A percentile compares a stretch with the other conserved stretches of the same genome.
Conservation (phyloP, 1,140 invertebrate genomes). For the Orussus abietinus region DNA sequence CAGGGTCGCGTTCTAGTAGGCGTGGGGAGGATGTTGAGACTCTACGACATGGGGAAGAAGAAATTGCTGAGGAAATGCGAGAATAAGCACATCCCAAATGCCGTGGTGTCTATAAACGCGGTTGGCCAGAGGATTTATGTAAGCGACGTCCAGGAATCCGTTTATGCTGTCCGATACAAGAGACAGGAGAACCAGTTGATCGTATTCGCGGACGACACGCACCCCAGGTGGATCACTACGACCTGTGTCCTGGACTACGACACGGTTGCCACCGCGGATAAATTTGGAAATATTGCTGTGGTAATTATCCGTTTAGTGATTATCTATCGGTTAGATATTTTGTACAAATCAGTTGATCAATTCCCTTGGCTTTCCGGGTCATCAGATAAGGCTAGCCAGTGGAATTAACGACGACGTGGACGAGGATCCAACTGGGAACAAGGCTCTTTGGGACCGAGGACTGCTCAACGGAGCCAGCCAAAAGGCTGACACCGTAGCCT, state of each 20-base stretch:
- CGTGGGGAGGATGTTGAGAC: conserved; percentile 83
- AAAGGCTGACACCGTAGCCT: conserved; percentile 88
- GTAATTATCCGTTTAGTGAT: conserved; percentile 61
- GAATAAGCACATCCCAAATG: conserved; percentile 97
- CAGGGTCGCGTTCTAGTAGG: conserved; percentile 90
- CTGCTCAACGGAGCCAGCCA: conserved; percentile 95
- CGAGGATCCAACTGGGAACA: conserved; percentile 98
- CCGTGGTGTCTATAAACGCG: conserved; percentile 89
- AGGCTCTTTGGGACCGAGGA: conserved; percentile 97
- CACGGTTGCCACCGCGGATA: conserved; percentile 93
- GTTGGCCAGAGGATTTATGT: conserved; percentile 93
- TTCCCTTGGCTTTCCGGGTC: conserved; percentile 7
- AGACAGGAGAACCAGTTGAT: conserved; percentile 95
- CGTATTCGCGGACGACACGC: conserved; percentile 97
- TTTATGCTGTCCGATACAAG: conserved; percentile 95
- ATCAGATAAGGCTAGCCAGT: conserved; percentile 74
- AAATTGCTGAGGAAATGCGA: conserved; percentile 97
- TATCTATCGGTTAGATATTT: too few species aligned
- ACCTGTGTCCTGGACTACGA: conserved; percentile 94
- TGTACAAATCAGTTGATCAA: conserved; percentile 1
- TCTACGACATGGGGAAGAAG: conserved; percentile 97
- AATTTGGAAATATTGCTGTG: conserved; percentile 96
- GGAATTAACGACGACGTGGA: conserved; percentile 96
- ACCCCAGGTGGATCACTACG: conserved; percentile 93
- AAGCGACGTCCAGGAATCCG: conserved; percentile 94